Base-by-base conservation (phyloP, 2,888 invertebrate genomes). In the Philereme vetulata region DNA sequence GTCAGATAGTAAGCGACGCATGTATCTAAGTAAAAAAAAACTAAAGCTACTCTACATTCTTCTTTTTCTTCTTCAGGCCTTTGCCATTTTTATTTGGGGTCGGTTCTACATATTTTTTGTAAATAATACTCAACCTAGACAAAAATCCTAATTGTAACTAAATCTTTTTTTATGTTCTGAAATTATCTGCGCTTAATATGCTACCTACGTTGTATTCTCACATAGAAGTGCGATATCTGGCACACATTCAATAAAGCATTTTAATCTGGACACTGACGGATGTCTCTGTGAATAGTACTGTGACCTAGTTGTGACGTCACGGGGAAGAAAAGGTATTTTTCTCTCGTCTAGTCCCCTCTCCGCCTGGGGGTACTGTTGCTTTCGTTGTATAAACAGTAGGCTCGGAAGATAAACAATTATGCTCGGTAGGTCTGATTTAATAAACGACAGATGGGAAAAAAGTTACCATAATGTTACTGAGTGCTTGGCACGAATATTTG, bases 231-330 rank as follows among this genome's bases (percentile, higher is more conserved):
- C 7, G 38, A 38, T 38, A 38, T 6, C 8, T 38, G 5, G 1
- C 4, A 38, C 38, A 38, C 38, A 38, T 4, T 38, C 6, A 38
- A 38, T 38, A 6, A 3, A 6, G 38, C 7, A 38, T 38, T 38
- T 38, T 38, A 4, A 38, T 8, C 4, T 38, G 8, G 5, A 38
- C 38, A 7, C 38, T 55, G 21, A 21, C 34, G 51, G 45, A 40
- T 53, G 49, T 53, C 49, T 40, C 7, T 47, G 38, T 33, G 38
- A 48, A 62, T 51, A 60, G 59, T 59, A 44, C 21, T 36, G 48
- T 55, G 68, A 61, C 68, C 68, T 54, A 65, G 65, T 48, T 67
- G 62, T 60, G 68, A 60, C 63, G 63, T 67, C 60, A 65, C n/a
- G 56, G 54, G 56, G 47, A 51, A 57, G 62, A 48, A 51, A 60